Base-by-base conservation (phyloP, 2,888 invertebrate genomes). In the Protodeltote pygarga region DNA sequence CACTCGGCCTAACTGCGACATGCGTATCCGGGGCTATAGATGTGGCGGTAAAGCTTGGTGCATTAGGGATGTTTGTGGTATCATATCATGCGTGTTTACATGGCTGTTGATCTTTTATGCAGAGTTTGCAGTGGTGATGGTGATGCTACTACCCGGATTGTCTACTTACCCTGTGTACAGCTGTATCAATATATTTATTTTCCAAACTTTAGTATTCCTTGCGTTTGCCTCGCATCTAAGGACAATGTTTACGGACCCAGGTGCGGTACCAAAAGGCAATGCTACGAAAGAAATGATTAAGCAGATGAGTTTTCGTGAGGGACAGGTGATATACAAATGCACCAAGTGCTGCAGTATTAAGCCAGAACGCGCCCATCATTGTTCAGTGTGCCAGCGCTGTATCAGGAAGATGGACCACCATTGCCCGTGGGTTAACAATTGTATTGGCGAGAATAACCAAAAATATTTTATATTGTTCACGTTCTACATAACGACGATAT, bases 381-480 rank as follows among this genome's bases (percentile, higher is more conserved):
- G 98, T 85, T 98, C 97, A 0, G 98, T 98, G 10, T 98, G 98
- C 81, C 97, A 98, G 87, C 94, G 97, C 73, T 96, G 93, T 82
- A 93, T 93, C 47, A 86, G 94, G 1, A 94, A 94, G 68, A 94
- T 94, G 94, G 94, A 94, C 72, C 94, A 94, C 67, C 93, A 94
- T 62, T 94, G 93, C 64, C 99, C 99, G 0, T 99, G 98, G 98
- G 97, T 99, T 5, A 99, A 99, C 83, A 99, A 99, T 85, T 99
- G 99, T 87, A 98, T 99, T 1, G 99, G 99, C 11, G 99, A 99
- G 88, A 98, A 97, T 81, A 99, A 99, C 93, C 99, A 99, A 93
- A 99, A 99, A 89, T 99, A 97, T 91, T 99, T 99, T 93, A 98
- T 99, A 46, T 93, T 99, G 41, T 99, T 99, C 88, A 98, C 98